Base-by-base conservation (phyloP, 1,140 invertebrate genomes). In the Aethina tumida region DNA sequence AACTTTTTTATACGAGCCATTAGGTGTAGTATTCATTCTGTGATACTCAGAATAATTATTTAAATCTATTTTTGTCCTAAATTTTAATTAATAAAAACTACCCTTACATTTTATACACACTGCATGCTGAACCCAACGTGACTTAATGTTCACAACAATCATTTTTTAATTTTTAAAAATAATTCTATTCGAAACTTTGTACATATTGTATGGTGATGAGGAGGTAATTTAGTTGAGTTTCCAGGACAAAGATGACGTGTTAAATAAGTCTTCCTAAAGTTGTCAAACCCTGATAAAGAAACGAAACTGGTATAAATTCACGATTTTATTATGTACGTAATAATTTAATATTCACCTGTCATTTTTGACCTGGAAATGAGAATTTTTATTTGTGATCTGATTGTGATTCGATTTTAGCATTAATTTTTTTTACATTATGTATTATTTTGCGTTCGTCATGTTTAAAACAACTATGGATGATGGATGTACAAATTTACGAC, bases 11-110 rank as follows among this genome's bases (percentile, higher is more conserved):
- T 59, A 62, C 53, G 52, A 56, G 55, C 59, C 56, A 59, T 50
- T 62, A 62, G 59, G 47, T 55, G 55, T 62, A 61, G 58, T 60
- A 47, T 62, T 55, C 51, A 57, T 62, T 59, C 59, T 62, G 59
- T 62, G 59, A 62, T 62, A 62, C 54, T 56, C 56, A 59, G 57
- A 58, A 53, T 55, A 55, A 55, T 53, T 41, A 49, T 53, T 53
- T 31, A 39, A 45, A 43, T 38, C 43, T 53, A 53, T 53, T 43
- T 51, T 52, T 35, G 43, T 42, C 41, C 31, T 39, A 41, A 35
- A 45, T 34, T 43, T 35, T 41, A 28, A 27, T 38, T 50, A 36
- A n/a, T 21, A 43, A 45, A 43, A 44, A 34, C 41, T 41, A 35
- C 33, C 26, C 34, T 34, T 35, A 34, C 26, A 32, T 47, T 47